Percentiles rank a stretch among this genome's conserved stretches.
These are phyloP conservation scores for Leptobrachium leishanense DNA, from an alignment of 2,113 vertebrate genomes.

Conservation along the genomic window DNA sequence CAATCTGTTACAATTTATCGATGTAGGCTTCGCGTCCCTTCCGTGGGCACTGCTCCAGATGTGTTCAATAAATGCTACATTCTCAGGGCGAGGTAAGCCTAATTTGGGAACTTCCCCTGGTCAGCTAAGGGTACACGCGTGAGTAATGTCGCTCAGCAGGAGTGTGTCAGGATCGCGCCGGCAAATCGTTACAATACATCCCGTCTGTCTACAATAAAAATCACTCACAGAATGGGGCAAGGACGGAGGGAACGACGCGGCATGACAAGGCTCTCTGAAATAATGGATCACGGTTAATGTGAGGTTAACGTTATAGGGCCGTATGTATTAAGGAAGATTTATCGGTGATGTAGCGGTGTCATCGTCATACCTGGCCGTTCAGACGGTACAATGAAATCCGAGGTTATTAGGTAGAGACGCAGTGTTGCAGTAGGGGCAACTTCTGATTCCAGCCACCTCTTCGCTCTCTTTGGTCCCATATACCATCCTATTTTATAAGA, in stretches of 20 bases:
- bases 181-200: neutral
- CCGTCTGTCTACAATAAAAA: neutral
- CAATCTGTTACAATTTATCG: conserved; percentile 41
- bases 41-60: conserved; percentile 6
- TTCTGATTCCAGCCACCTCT: too few relatives aligned
- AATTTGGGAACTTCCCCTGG: conserved; percentile 6
- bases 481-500: too few relatives aligned
- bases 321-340: too few relatives aligned
- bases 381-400: neutral
- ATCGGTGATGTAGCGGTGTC: too few relatives aligned
- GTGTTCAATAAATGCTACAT: conserved; percentile 19
- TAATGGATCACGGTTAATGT: too few relatives aligned
- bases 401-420: neutral
- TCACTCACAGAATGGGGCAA: too few relatives aligned
- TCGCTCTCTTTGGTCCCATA: too few relatives aligned
- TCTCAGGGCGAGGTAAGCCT: neutral
- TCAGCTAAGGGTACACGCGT: neutral
- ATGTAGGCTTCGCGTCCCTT: neutral
- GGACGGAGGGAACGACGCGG: too few relatives aligned
- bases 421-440: too few relatives aligned
- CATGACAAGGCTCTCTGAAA: neutral
- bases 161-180: neutral
- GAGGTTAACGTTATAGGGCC: too few relatives aligned
- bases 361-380: neutral
- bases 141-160: conserved; percentile 12